Evolutionary conservation across 53 echinoderm and acorn worm genomes (phyloP).

Genomic region (Pentamera pediparva): DNA sequence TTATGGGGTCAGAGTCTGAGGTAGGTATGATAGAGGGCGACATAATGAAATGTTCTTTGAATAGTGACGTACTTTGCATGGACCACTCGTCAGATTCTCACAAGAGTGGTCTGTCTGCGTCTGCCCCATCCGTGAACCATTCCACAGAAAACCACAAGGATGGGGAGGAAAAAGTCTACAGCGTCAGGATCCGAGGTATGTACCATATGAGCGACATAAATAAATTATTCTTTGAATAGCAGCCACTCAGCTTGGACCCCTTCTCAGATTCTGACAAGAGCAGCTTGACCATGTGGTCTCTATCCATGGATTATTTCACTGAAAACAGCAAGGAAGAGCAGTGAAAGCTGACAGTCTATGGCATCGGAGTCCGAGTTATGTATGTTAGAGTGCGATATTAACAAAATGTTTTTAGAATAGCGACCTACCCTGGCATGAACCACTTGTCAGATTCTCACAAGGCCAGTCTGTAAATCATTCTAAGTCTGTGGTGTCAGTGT

Average conservation of each 20-base stretch:
- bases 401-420: too few species aligned
- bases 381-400: too few species aligned
- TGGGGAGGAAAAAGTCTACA: constrained; percentile 70
- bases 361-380: constrained; percentile 53
- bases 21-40: not conserved
- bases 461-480: too few species aligned
- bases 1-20: constrained; percentile 59
- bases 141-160: constrained; percentile 97
- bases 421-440: too few species aligned
- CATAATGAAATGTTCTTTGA: too few species aligned
- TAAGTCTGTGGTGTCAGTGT: too few species aligned
- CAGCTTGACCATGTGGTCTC: constrained; percentile 53
- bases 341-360: constrained; percentile 73
- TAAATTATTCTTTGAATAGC: too few species aligned
- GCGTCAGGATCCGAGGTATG: constrained; percentile 60
- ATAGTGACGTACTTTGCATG: too few species aligned
- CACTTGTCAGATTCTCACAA: too few species aligned
- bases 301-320: constrained; percentile 93
- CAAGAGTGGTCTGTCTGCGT: constrained; percentile 65
- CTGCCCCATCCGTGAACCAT: constrained; percentile 75
- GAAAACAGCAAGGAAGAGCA: constrained; percentile 80
- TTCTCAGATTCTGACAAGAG: constrained; percentile 54
- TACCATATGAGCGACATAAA: too few species aligned
- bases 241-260: constrained; percentile 30
- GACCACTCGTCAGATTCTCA: too few species aligned